Conservation (phyloP, 2,113 vertebrate genomes). For the Spea multiplicata region DNA sequence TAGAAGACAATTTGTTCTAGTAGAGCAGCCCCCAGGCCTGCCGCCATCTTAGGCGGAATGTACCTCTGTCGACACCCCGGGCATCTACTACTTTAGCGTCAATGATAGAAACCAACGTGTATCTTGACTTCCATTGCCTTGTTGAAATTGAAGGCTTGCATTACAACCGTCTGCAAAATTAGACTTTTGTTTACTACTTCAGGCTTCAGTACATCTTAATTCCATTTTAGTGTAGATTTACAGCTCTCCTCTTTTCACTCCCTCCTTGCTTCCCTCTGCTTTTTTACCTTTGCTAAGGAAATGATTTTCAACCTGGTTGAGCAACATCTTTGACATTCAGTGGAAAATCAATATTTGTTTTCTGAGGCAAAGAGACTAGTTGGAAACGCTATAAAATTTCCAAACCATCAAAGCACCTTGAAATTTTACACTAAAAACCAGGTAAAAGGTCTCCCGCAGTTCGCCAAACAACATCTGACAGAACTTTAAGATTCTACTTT, state of each 20-base stretch:
- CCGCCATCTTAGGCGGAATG: no score
- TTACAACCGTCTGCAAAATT: conserved; percentile 27
- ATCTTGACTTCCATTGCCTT: conserved; percentile 18
- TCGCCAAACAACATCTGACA: background rate
- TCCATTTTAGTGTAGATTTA: conserved; percentile 16
- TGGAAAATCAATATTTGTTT: conserved; percentile 50
- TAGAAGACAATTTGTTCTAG: no score
- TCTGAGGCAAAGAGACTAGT: conserved; percentile 44
- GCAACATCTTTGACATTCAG: conserved; percentile 44
- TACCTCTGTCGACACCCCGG: no score
- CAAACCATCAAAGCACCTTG: conserved; percentile 39
- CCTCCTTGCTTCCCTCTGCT: conserved; percentile 5
- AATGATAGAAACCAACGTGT: background rate
- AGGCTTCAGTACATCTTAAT: conserved; percentile 33
- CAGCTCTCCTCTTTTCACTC: background rate
- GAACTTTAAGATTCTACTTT: background rate
- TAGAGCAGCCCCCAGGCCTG: no score
- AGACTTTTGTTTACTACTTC: conserved; percentile 41
- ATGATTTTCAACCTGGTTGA: conserved; percentile 46
- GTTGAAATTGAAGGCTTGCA: conserved; percentile 26
- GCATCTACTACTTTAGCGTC: no score
- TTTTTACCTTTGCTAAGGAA: conserved; percentile 32
- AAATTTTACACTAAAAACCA: conserved; percentile 31
- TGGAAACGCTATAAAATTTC: conserved; percentile 38
- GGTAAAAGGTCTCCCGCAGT: background rate